A percentile compares a stretch with the other conserved stretches of the same genome.
Evolutionary conservation across 2,797 vertebrate species (phyloP).

Genomic region (Psittacula echo): DNA sequence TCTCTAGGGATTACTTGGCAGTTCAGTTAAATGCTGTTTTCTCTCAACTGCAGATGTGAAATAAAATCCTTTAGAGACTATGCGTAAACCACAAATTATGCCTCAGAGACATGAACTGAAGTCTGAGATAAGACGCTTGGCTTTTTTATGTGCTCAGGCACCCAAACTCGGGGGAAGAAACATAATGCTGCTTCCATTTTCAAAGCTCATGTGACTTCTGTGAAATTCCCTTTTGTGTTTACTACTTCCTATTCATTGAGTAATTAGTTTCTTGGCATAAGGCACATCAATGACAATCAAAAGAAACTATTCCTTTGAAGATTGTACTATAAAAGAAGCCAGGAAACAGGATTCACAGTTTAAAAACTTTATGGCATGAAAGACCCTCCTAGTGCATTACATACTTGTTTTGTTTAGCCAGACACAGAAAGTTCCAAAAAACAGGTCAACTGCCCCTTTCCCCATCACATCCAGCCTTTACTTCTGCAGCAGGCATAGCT

Average conservation of each 20-base stretch:
- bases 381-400: neutral
- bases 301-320: constrained; percentile 22
- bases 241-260: neutral
- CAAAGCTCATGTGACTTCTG: neutral
- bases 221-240: constrained; percentile 15
- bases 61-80: constrained; percentile 10
- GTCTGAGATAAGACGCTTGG: neutral
- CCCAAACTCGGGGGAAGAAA: neutral
- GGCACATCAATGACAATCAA: neutral
- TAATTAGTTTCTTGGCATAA: constrained; percentile 21
- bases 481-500: neutral
- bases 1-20: neutral
- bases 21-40: neutral
- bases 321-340: neutral
- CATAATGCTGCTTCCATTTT: neutral
- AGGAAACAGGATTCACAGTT: constrained; percentile 9
- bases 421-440: neutral
- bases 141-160: neutral
- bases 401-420: neutral
- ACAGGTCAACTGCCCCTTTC: neutral
- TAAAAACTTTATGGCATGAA: neutral
- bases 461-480: neutral
- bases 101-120: constrained; percentile 13
- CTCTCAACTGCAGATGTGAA: neutral
- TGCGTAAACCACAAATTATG: constrained; percentile 19